Conservation (phyloP, 2,797 vertebrate genomes). For the Tangara arthus region DNA sequence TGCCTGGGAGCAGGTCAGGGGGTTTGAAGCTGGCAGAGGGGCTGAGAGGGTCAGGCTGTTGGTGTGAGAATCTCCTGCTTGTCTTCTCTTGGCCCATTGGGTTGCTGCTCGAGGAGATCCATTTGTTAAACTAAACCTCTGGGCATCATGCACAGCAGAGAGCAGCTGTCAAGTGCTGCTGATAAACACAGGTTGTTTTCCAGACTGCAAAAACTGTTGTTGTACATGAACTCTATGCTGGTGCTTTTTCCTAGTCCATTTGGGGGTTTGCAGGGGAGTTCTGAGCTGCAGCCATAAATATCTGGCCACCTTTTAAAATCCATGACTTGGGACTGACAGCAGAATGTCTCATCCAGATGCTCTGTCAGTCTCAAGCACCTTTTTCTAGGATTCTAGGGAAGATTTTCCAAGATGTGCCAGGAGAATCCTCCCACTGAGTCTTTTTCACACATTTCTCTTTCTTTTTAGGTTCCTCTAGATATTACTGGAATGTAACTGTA, state of each 20-base stretch:
- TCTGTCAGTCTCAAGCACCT: not conserved
- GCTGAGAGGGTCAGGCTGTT: not conserved
- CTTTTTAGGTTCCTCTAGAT: not conserved
- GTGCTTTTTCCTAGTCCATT: not conserved
- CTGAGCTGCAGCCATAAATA: not conserved
- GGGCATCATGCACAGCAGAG: not conserved
- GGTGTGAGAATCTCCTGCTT: not conserved
- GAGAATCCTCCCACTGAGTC: not conserved
- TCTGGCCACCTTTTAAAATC: not conserved
- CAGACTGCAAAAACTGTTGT: not conserved
- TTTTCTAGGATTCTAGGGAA: not conserved
- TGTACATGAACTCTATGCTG: accelerated
- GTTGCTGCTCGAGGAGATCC: not conserved
- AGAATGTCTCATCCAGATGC: not conserved
- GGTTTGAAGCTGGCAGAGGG: not conserved
- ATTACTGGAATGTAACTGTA: not conserved
- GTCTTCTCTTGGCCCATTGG: not conserved
- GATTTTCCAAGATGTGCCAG: not conserved
- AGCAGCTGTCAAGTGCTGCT: not conserved
- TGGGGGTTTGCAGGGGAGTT: not conserved
- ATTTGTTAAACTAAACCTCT: not conserved
- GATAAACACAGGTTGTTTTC: not conserved
- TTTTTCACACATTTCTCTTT: not conserved
- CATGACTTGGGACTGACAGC: not conserved
- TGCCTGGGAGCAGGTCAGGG: not conserved